Percentiles rank a stretch among this genome's conserved stretches.
Evolutionary conservation across 2,888 invertebrate genomes (phyloP).

Genomic region (Deilephila porcellus): DNA sequence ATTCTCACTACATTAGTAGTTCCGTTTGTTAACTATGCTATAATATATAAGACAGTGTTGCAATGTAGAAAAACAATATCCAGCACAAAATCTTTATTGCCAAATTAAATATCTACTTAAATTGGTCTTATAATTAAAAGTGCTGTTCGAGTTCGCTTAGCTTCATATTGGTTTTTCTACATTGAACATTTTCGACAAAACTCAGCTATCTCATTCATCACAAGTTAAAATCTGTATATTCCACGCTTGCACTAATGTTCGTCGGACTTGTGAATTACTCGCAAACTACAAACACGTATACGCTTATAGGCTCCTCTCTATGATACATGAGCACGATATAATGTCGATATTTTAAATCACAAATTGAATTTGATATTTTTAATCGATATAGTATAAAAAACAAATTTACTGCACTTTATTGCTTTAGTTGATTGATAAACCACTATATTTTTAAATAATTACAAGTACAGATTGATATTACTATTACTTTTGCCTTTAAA

Average conservation of each 20-base stretch:
- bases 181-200: neutral
- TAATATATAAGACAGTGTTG: neutral
- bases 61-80: constrained; percentile 22
- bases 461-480: too few species aligned
- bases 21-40: constrained; percentile 19
- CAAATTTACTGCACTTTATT: neutral
- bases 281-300: constrained; percentile 49
- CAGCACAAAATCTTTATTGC: neutral
- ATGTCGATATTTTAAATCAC: constrained; percentile 35
- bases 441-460: too few species aligned
- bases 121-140: neutral
- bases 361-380: neutral
- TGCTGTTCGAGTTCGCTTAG: constrained; percentile 10
- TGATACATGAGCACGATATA: constrained; percentile 50
- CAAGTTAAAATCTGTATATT: constrained; percentile 10
- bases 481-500: too few species aligned
- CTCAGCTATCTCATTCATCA: neutral
- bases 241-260: neutral
- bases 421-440: neutral
- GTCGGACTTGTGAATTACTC: constrained; percentile 44
- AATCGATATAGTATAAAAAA: neutral
- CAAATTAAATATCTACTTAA: neutral
- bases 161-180: constrained; percentile 13
- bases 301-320: constrained; percentile 45
- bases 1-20: constrained; percentile 49